Percentiles rank a stretch among this genome's conserved stretches.
Conservation (phyloP, 2,888 invertebrate species). For the Venusia cambrica region DNA sequence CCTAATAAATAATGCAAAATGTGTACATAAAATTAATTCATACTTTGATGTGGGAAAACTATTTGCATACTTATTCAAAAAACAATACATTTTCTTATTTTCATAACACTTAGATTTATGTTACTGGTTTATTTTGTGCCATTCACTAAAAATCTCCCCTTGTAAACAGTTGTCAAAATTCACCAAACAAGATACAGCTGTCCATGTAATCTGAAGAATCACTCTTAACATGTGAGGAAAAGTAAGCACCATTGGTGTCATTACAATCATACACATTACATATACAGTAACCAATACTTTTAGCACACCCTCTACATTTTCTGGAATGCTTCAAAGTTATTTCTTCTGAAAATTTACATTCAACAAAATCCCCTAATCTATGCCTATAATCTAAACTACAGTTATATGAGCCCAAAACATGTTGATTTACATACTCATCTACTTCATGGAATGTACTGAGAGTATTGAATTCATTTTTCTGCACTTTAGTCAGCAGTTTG, state of each 20-base stretch:
- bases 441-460: slow-evolving; percentile 85
- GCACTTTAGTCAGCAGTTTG: slow-evolving; percentile 85
- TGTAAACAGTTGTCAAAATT: slow-evolving; percentile 16
- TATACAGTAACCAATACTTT: slow-evolving; percentile 61
- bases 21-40: no score
- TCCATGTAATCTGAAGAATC: slow-evolving; percentile 67
- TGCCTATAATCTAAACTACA: slow-evolving; percentile 36
- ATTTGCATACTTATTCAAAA: no score
- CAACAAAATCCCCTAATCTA: slow-evolving; percentile 51
- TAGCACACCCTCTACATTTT: slow-evolving; percentile 66
- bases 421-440: slow-evolving; percentile 84
- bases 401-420: slow-evolving; percentile 65
- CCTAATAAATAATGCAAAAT: no score
- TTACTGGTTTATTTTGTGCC: no score
- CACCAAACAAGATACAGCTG: slow-evolving; percentile 64
- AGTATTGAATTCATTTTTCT: slow-evolving; percentile 89
- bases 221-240: slow-evolving; percentile 53
- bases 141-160: background rate
- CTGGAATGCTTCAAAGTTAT: slow-evolving; percentile 62
- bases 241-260: slow-evolving; percentile 56
- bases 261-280: slow-evolving; percentile 59
- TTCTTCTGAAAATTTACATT: slow-evolving; percentile 62
- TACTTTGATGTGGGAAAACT: no score
- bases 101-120: no score
- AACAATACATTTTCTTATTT: no score